Conservation (phyloP, 2,888 invertebrate species). For the Synergus japonicus region DNA sequence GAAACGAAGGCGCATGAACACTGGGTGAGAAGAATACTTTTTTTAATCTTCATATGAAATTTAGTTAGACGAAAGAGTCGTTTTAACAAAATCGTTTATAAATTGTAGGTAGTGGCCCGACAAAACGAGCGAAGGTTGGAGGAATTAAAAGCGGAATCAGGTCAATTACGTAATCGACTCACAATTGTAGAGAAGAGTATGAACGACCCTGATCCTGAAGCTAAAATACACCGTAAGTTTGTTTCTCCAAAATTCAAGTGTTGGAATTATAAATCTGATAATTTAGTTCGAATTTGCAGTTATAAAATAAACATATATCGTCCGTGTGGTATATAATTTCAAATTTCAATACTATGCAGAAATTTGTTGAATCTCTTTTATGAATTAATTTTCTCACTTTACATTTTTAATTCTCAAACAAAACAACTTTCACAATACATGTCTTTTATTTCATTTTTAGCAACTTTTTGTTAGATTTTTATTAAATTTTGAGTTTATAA, state of each 20-base stretch:
- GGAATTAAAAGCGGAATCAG: conserved; percentile 86
- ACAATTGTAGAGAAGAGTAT: conserved; percentile 80
- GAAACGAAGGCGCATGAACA: conserved; percentile 92
- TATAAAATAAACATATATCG: not conserved
- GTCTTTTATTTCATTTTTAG: not conserved
- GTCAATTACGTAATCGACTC: conserved; percentile 82
- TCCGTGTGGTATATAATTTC: too few relatives aligned
- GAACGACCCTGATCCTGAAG: conserved; percentile 77
- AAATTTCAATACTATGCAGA: too few relatives aligned
- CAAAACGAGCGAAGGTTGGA: conserved; percentile 90
- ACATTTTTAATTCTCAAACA: not conserved
- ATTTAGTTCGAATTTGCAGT: not conserved
- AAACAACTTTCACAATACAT: not conserved
- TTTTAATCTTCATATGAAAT: conserved; percentile 23
- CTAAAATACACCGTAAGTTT: conserved; percentile 79
- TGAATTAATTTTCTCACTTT: not conserved
- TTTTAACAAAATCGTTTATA: conserved; percentile 2
- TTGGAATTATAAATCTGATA: not conserved
- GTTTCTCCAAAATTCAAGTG: not conserved
- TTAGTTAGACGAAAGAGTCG: not conserved
- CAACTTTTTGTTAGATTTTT: not conserved
- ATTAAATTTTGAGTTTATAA: not conserved
- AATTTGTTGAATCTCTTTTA: too few relatives aligned
- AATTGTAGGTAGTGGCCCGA: conserved; percentile 83
- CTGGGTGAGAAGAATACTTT: conserved; percentile 80